Base-by-base conservation (phyloP, 92 coral and sea anemone species). In the Virgularia gustaviana region DNA sequence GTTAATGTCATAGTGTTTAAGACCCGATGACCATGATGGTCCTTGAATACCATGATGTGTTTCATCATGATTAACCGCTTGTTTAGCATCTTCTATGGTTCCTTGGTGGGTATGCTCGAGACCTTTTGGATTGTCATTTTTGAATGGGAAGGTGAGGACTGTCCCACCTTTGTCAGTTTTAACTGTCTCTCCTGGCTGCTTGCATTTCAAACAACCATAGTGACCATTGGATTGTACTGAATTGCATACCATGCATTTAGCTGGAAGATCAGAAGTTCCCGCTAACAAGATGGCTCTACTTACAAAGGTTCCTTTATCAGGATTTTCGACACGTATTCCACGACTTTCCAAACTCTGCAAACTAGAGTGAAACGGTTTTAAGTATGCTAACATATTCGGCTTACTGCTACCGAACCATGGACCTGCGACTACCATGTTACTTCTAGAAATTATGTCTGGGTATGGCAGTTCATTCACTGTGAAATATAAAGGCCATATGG, bases 401-500 rank as follows among this genome's bases (percentile, higher is more conserved):
- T 79, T 79, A 23, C 78, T 62, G 62, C 72, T 77, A 33, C 84
- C 84, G 39, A 79, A 79, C 84, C 79, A 79, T 9, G 71, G 78
- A n/a, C 84, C 84, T 44, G 84, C 84, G 16, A 79, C 60, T 5
- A 79, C 41, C 84, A 79, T 79, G 45, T 79, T 79, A 70, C 63
- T 77, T 64, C 84, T 49, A 37, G 72, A 58, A 2, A 71, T 79
- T 2, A 78, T 76, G 59, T 79, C 79, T 31, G 54, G 13, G 29
- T 70, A 79, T 3, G 84, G 84, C 61, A 79, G 78, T 72, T 79
- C 79, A 57, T 79, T 79, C 33, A 79, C 53, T 1, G 63, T 23
- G 41, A 79, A 72, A 62, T 81, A 81, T 33, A 81, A 35, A 27
- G 85, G 85, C 81, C 85, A 81, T 81, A 81, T 74, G 24, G 85